Base-by-base conservation (phyloP, 2,888 invertebrate genomes). In the Panopea generosa region DNA sequence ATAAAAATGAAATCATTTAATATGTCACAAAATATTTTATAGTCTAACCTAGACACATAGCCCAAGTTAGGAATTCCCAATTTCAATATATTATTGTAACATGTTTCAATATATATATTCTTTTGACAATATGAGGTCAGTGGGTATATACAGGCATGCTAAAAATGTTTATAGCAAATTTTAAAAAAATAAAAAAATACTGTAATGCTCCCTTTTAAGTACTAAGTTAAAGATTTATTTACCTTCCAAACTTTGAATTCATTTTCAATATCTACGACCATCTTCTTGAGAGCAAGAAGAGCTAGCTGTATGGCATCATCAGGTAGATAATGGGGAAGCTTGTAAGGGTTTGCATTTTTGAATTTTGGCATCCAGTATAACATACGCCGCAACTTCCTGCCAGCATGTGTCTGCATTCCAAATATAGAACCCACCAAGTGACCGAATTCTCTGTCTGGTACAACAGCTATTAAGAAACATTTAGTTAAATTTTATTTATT, bases 401-500 rank as follows among this genome's bases (percentile, higher is more conserved):
- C 90, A 0, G 94, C 94, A 82, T 93, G 93, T 0, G 96, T 96
- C 68, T 92, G 89, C 81, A 95, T 93, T 0, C 99, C 99, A 93
- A 99, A 99, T 56, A 96, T 95, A 88, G 96, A 96, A 0, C 96
- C 88, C 9, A 99, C 93, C 92, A 97, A 95, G 62, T 95, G 94
- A 89, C 98, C 96, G 94, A 97, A 95, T 93, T 99, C 98, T 70
- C 94, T 94, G 92, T 99, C 99, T 0, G 99, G 98, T 84, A 97
- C 96, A 1, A 99, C 97, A 77, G 95, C 96, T 96, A 63, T 3
- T 82, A 71, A 16, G n/a, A 29, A 65, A 57, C 20, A 50, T 45
- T 22, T 27, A n/a, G n/a, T n/a, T n/a, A n/a, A n/a, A n/a, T n/a
- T n/a, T n/a, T n/a, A n/a, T 20, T 18, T 33, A 16, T 7, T n/a